Percentiles rank a stretch among this genome's conserved stretches.
Evolutionary conservation across 2,113 vertebrate genomes (phyloP).

Genomic region (Saccopteryx leptura): DNA sequence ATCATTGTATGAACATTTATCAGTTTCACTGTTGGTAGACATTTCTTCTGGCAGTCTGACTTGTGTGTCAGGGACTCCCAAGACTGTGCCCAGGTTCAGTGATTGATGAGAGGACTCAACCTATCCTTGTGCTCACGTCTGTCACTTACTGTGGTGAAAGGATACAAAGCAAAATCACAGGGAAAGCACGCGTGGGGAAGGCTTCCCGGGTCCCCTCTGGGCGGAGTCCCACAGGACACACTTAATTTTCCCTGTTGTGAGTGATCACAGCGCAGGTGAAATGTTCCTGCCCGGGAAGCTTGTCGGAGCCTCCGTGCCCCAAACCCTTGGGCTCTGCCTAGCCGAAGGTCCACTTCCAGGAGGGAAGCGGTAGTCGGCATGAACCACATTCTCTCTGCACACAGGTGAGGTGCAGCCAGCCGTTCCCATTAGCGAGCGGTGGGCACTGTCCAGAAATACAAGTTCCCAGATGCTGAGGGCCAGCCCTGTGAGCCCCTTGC

Average conservation of each 20-base stretch:
- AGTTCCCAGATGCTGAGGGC: not conserved
- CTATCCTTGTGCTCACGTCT: not conserved
- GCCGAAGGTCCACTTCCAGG: not conserved
- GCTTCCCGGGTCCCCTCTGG: not conserved
- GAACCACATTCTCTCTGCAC: not conserved
- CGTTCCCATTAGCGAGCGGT: not conserved
- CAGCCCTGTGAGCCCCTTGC: not conserved
- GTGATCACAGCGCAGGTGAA: not conserved
- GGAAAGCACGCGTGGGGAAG: not conserved
- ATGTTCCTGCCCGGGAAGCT: not conserved
- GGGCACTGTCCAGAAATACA: not conserved
- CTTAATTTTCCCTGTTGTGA: no score
- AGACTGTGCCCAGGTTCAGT: not conserved
- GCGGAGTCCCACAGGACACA: no score
- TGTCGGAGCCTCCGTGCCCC: no score
- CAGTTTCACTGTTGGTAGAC: not conserved
- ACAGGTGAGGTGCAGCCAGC: not conserved
- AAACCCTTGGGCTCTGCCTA: not conserved
- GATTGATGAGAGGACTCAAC: not conserved
- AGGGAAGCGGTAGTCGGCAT: not conserved
- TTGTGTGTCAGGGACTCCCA: not conserved
- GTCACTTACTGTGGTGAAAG: not conserved
- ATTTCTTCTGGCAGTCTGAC: not conserved
- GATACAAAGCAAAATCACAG: not conserved
- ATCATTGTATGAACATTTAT: not conserved